Conservation (phyloP, 2,888 invertebrate species). For the Tetrapedia diversipes region DNA sequence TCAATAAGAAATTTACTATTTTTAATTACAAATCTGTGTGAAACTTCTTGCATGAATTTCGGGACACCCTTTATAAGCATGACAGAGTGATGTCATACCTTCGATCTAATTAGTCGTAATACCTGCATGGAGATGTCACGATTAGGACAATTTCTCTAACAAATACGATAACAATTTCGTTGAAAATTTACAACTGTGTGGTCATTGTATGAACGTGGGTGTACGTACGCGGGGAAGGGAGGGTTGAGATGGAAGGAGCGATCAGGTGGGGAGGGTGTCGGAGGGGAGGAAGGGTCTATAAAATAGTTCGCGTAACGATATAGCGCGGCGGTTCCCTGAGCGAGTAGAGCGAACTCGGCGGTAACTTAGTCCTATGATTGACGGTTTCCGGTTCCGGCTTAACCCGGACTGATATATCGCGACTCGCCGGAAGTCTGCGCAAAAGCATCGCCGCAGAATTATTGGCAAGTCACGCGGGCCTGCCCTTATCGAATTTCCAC, state of each 20-base stretch:
- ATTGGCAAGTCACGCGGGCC: slow-evolving; percentile 67
- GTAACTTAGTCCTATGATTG: slow-evolving; percentile 77
- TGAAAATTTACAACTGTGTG: too few relatives aligned
- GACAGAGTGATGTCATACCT: too few relatives aligned
- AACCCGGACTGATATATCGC: slow-evolving; percentile 74
- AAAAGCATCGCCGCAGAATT: slow-evolving; percentile 72
- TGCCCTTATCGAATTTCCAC: slow-evolving; percentile 68
- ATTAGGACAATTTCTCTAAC: too few relatives aligned
- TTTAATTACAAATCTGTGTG: too few relatives aligned
- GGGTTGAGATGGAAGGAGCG: slow-evolving; percentile 15
- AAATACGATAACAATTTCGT: too few relatives aligned
- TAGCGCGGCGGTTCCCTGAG: slow-evolving; percentile 54
- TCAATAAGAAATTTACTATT: too few relatives aligned
- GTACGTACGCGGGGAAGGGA: slow-evolving; percentile 2
- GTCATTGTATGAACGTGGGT: too few relatives aligned
- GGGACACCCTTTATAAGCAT: too few relatives aligned
- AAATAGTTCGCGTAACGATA: slow-evolving; percentile 66
- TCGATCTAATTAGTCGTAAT: too few relatives aligned
- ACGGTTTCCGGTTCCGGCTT: slow-evolving; percentile 78
- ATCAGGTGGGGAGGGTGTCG: slow-evolving; percentile 21
- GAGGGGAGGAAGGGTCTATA: slow-evolving; percentile 60
- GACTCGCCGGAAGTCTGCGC: slow-evolving; percentile 74
- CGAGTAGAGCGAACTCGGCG: slow-evolving; percentile 64
- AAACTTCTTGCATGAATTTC: too few relatives aligned
- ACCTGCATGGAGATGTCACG: too few relatives aligned